phyloP scores from a whole-genome alignment of 2,113 vertebrate species.

The Notothenia coriiceps region DNA sequence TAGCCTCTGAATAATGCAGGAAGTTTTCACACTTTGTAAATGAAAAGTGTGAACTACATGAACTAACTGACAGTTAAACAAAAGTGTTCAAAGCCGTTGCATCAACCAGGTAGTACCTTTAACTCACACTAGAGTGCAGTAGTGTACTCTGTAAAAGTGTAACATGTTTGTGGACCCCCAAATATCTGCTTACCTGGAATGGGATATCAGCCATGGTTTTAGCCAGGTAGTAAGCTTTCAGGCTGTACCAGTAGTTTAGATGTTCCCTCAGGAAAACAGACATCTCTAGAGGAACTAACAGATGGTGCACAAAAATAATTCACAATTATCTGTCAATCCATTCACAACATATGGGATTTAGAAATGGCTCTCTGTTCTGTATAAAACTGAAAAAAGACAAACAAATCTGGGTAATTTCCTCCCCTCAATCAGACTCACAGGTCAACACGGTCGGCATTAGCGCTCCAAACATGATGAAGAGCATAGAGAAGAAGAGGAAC shows the following conservation, averaged over 20 bases:
- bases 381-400: neutral
- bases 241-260: slow-evolving; percentile 99
- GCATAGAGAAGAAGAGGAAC: slow-evolving; percentile 99
- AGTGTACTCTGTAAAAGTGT: neutral
- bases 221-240: slow-evolving; percentile 97
- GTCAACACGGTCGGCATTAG: slow-evolving; percentile 98
- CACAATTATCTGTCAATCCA: slow-evolving; percentile 2
- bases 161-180: neutral
- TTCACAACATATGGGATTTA: neutral
- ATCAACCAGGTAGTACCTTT: neutral
- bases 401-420: neutral
- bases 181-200: slow-evolving; percentile 90
- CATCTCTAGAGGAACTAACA: slow-evolving; percentile 96
- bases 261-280: slow-evolving; percentile 95
- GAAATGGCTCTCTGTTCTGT: neutral
- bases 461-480: slow-evolving; percentile 98
- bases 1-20: neutral
- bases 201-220: slow-evolving; percentile 98
- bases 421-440: slow-evolving; percentile 85
- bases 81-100: too few relatives aligned
- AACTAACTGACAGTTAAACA: neutral
- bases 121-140: slow-evolving; percentile 24
- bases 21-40: neutral
- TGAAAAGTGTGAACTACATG: neutral
- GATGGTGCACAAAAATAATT: neutral